These are phyloP conservation scores for Hydrozoanthus gracilis DNA, from an alignment of 92 coral and sea anemone genomes.

Conservation along the genomic window DNA sequence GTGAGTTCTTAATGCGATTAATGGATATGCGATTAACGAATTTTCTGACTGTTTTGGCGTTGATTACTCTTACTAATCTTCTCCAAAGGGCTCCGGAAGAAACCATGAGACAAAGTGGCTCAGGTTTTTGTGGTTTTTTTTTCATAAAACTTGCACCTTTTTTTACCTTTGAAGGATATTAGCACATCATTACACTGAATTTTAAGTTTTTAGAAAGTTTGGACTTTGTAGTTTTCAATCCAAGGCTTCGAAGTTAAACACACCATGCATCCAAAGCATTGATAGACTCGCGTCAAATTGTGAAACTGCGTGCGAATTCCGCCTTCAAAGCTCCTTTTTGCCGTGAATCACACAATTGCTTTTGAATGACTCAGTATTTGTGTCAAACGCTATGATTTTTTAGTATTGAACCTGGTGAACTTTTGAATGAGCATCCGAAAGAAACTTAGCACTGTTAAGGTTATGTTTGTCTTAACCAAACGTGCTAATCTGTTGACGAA, in stretches of 20 bases:
- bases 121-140: not conserved
- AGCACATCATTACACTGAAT: not conserved
- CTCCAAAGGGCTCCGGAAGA: not conserved
- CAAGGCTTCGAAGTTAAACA: too few species aligned
- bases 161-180: not conserved
- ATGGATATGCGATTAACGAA: slow-evolving; percentile 11
- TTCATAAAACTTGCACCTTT: not conserved
- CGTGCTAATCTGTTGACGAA: not conserved
- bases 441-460: not conserved
- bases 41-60: not conserved
- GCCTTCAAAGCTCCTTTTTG: too few species aligned
- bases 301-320: too few species aligned
- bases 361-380: too few species aligned
- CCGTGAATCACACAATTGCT: too few species aligned
- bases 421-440: not conserved
- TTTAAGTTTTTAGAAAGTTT: not conserved
- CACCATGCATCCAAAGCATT: too few species aligned
- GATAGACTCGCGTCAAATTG: too few species aligned
- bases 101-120: not conserved
- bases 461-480: not conserved
- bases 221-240: too few species aligned
- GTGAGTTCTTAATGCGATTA: slow-evolving; percentile 61
- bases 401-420: not conserved
- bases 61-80: not conserved
- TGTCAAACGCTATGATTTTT: not conserved